Conservation (phyloP, 2,113 vertebrate genomes). For the Gavialis gangeticus region DNA sequence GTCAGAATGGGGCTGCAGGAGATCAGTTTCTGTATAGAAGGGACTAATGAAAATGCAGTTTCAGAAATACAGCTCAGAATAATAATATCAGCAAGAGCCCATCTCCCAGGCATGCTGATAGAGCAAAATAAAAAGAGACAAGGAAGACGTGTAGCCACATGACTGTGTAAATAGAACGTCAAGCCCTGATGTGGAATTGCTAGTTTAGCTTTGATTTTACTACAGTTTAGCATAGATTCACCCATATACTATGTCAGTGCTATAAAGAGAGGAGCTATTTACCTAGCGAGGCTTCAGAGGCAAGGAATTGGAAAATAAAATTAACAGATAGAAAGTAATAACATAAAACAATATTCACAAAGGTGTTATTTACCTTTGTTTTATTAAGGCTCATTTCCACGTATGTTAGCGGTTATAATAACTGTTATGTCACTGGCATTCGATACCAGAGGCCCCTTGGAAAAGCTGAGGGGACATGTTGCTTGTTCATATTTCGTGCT, state of each 20-base stretch:
- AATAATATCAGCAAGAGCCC: not conserved
- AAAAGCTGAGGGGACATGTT: not conserved
- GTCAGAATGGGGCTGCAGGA: not conserved
- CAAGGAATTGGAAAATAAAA: conserved; percentile 48
- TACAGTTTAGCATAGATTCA: not conserved
- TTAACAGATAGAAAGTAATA: conserved; percentile 58
- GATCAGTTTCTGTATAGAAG: rapidly evolving
- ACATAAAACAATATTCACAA: conserved; percentile 9
- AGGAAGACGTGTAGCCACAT: not conserved
- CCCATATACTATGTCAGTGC: not conserved
- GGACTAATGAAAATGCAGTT: not conserved
- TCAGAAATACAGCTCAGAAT: not conserved
- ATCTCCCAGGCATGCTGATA: rapidly evolving
- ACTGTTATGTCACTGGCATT: conserved; percentile 6
- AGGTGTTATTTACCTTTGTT: conserved; percentile 46
- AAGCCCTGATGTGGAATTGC: not conserved
- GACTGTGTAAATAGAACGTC: not conserved
- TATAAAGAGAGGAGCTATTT: conserved; percentile 25
- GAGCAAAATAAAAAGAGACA: not conserved
- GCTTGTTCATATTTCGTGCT: not conserved
- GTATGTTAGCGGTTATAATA: not conserved
- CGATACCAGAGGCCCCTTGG: not conserved
- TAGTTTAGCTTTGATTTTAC: not conserved
- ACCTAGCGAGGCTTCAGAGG: conserved; percentile 37
- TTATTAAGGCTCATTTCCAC: conserved; percentile 31